Percentiles rank a stretch among this genome's conserved stretches.
phyloP scores from a whole-genome alignment of 2,888 invertebrate species.

The Apoda limacodes region DNA sequence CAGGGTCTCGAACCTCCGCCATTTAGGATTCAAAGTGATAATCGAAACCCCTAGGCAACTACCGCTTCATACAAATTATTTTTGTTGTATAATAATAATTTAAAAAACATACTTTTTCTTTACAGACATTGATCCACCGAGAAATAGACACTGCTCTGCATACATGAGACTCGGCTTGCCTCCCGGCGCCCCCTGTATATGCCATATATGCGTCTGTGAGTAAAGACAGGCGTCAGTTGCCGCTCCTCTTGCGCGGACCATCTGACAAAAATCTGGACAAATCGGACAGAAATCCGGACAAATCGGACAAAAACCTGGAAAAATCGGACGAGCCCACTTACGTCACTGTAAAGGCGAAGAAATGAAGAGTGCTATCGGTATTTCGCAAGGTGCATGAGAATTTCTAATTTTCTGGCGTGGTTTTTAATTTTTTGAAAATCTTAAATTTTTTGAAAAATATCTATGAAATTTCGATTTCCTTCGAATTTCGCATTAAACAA shows the following conservation, averaged over 20 bases:
- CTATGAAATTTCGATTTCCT: too few relatives aligned
- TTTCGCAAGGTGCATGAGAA: slow-evolving; percentile 62
- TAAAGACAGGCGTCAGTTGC: slow-evolving; percentile 25
- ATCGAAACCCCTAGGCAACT: too few relatives aligned
- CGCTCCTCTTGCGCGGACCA: slow-evolving; percentile 25
- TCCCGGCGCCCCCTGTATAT: slow-evolving; percentile 35
- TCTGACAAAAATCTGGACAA: too few relatives aligned
- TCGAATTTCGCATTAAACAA: too few relatives aligned
- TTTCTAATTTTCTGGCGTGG: slow-evolving; percentile 33
- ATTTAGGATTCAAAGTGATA: too few relatives aligned
- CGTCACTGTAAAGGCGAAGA: slow-evolving; percentile 17
- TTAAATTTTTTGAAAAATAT: too few relatives aligned
- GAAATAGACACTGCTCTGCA: slow-evolving; percentile 85
- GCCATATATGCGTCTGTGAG: slow-evolving; percentile 33
- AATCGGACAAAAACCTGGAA: too few relatives aligned
- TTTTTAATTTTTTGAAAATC: too few relatives aligned
- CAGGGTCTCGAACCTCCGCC: too few relatives aligned
- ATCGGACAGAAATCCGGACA: too few relatives aligned
- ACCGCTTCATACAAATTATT: too few relatives aligned
- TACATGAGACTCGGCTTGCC: slow-evolving; percentile 70
- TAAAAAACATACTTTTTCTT: slow-evolving; percentile 3
- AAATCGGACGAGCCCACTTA: slow-evolving; percentile 20
- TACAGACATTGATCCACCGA: slow-evolving; percentile 78
- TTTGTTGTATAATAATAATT: too few relatives aligned
- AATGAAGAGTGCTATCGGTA: slow-evolving; percentile 55